These are phyloP conservation scores for Trichechus manatus DNA, from an alignment of 2,113 vertebrate species.

Conservation along the genomic window DNA sequence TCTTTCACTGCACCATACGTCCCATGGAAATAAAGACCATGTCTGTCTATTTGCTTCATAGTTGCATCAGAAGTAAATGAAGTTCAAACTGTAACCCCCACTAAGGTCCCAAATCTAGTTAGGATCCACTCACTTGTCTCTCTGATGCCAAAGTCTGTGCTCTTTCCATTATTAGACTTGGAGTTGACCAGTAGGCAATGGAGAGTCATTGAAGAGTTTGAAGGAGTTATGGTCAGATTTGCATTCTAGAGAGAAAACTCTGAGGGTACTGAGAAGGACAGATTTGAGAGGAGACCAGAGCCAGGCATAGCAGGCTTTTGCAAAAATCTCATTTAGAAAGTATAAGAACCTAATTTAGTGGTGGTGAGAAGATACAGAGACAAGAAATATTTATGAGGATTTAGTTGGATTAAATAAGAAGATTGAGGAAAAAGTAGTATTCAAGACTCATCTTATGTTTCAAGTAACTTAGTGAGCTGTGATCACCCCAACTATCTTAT, in stretches of 20 bases:
- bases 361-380: neutral
- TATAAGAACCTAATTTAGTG: neutral
- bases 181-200: neutral
- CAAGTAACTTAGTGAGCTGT: neutral
- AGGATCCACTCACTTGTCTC: neutral
- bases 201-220: neutral
- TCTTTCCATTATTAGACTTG: neutral
- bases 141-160: neutral
- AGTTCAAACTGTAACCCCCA: neutral
- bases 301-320: neutral
- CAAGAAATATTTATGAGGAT: neutral
- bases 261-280: neutral
- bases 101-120: neutral
- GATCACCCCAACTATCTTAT: neutral
- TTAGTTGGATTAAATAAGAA: neutral
- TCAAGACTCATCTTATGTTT: neutral
- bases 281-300: neutral
- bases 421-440: neutral
- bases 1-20: neutral
- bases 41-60: neutral
- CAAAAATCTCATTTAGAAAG: slow-evolving; percentile 11
- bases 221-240: neutral
- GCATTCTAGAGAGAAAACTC: neutral
- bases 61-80: neutral
- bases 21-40: neutral